Evolutionary conservation across 2,888 invertebrate genomes (phyloP), one percentile per base, ranked within the genome.

Genomic region (Danaus chrysippus): DNA sequence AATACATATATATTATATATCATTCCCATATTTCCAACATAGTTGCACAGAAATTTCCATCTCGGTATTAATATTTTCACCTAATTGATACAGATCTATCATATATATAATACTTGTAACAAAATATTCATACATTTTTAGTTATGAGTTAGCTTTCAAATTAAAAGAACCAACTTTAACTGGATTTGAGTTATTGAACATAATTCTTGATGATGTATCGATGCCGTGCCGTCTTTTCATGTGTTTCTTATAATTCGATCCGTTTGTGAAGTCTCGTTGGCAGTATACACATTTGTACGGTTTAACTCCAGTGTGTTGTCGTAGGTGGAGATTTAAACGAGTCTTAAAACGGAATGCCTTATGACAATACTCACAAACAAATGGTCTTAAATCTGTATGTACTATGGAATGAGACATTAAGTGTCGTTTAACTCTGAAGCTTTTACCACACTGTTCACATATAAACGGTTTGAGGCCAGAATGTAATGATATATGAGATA

Each of bases 361-460:
- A n/a, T 83, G 81, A 61, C 91, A 91, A 68, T 82, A 86, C 49
- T 85, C 76, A 76, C 91, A 91, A 0, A 78, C 69, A 12, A 82
- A 91, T 0, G 91, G 91, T 81, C 85, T 86, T 54, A 88, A 70
- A 62, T 91, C 91, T 0, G 91, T 91, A 55, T 91, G 91, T 0
- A 89, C 79, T 9, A 91, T 91, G 0, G 90, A 89, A 69, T 91
- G 91, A 0, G 88, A 88, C 73, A 89, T 89, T n/a, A 91, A 73
- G 44, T 89, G 84, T 1, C 90, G 76, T 79, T 90, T 90, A 0
- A 84, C 87, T 42, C 89, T 67, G 56, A 91, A 91, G 53, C 87
- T 87, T 67, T 87, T 90, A 0, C 89, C 90, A 1, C 91, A 91
- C 41, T 87, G 87, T 59, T 91, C 91, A 54, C 91, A 91, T 0